Percentiles rank a stretch among this genome's conserved stretches.
These are phyloP conservation scores for Pogonophryne albipinna DNA, from an alignment of 2,797 vertebrate species.

Conservation along the genomic window DNA sequence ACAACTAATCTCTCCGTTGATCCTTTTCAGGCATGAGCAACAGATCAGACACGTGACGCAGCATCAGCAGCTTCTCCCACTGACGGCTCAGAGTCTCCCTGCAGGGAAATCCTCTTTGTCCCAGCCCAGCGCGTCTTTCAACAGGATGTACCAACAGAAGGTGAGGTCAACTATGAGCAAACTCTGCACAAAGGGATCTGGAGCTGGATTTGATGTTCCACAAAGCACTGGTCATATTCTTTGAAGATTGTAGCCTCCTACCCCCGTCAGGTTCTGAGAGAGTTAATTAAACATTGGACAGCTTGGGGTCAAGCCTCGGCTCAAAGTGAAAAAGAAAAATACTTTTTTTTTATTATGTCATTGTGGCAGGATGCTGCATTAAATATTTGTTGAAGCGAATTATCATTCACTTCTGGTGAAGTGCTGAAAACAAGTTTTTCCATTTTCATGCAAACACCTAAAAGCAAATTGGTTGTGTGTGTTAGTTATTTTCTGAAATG, in stretches of 20 bases:
- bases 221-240: constrained; percentile 78
- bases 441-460: not conserved
- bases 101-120: constrained; percentile 79
- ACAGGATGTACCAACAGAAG: constrained; percentile 80
- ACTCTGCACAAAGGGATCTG: constrained; percentile 72
- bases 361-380: not conserved
- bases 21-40: constrained; percentile 36
- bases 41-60: constrained; percentile 63
- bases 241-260: constrained; percentile 72
- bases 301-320: constrained; percentile 52
- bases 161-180: constrained; percentile 86
- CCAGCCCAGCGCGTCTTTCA: constrained; percentile 65
- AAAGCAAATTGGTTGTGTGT: not conserved
- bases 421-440: not conserved
- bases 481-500: constrained; percentile 3
- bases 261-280: constrained; percentile 57
- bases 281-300: constrained; percentile 77
- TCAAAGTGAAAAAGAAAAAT: constrained; percentile 10
- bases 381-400: constrained; percentile 6
- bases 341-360: constrained; percentile 16
- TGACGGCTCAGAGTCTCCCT: constrained; percentile 72
- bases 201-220: constrained; percentile 81
- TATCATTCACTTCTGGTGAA: not conserved
- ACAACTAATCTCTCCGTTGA: constrained; percentile 29
- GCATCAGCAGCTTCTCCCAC: constrained; percentile 67